Base-by-base conservation (phyloP, 2,113 vertebrate genomes). In the Vulpes ferrilata region DNA sequence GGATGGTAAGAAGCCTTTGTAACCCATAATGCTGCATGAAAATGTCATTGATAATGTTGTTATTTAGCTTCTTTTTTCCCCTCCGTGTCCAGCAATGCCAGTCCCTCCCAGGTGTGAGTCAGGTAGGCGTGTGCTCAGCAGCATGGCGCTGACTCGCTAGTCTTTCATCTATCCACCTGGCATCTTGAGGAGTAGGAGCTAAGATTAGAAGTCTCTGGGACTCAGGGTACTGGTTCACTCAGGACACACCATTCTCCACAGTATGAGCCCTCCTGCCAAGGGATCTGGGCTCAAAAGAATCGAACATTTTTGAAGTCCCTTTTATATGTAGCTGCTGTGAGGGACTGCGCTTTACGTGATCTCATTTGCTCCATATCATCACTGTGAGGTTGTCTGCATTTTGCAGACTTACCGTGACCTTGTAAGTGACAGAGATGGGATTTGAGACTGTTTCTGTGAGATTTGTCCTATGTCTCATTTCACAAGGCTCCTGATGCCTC, bases 171-270 rank as follows among this genome's bases (percentile, higher is more conserved):
- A 55, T 19, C 35, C 15, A 60, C 19, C 38, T 91, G 57, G 35
- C 35, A 57, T 90, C 51, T 91, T 38, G 57, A 88, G 69, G 48
- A 96, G 76, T 57, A 64, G n/a, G 32, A 83, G 59, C 64, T 96
- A 87, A 76, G 79, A 84, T 79, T 64, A 83, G 95, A 90, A 81
- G 71, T 60, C 82, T 19, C 79, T 79, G 48, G 71, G n/a, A 86
- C 32, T 73, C 67, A 81, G 90, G 76, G 53, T 80, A 20, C 16
- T 71, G 53, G 6, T 93, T 93, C 32, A 12, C 27, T 79, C 8
- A 83, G 84, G 23, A 73, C 64, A 62, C 43, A 27, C 74, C 11
- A 71, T 30, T 88, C 55, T 83, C 23, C 65, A 90, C 74, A 96
- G 48, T 57, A 19, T 88, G 82, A 93, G 16, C 51, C 57, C 27